Evolutionary conservation across 1,140 invertebrate species (phyloP), one percentile per base, ranked within the genome.

Genomic region (Drosophila serrata): DNA sequence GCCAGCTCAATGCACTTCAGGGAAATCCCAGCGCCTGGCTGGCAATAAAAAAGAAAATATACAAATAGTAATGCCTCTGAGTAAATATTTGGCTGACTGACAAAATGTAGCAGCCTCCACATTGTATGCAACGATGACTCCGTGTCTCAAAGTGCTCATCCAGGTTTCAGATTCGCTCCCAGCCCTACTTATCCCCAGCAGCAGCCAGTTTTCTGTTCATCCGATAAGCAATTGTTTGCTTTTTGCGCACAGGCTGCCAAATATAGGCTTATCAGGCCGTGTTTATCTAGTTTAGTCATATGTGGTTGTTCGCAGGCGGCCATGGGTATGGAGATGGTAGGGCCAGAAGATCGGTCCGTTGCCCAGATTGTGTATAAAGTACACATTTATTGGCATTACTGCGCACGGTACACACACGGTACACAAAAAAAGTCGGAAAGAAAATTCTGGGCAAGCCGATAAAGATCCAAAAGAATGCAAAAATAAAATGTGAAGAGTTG

Each of bases 221-320:
- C 61, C 45, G 82, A 86, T 88, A 86, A 88, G 82, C 43, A n/a
- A 31, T 42, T 76, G 55, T 62, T 67, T 78, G 42, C 43, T 31
- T 85, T 85, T 81, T 81, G 81, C 81, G 77, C 73, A 86, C 74
- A 72, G 57, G 62, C 63, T 48, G 61, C 70, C 37, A 67, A 76
- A 76, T 67, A 76, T 58, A 37, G 29, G 55, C 59, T 86, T 62
- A 74, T 60, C 80, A 51, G 59, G 46, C 42, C 17, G 48, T 72
- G 81, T 87, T 73, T 82, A 79, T 45, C 62, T 67, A 56, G 48
- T 49, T 76, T 53, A 35, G 35, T 67, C 48, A 59, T 59, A 76
- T 68, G 27, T 45, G 31, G 17, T 4, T n/a, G 39, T 24, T 74
- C 58, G 42, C 72, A 53, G 48, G 58, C 48, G 48, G 24, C 40